Conservation (phyloP, 1,140 invertebrate species). For the Philopotamus ludificatus region DNA sequence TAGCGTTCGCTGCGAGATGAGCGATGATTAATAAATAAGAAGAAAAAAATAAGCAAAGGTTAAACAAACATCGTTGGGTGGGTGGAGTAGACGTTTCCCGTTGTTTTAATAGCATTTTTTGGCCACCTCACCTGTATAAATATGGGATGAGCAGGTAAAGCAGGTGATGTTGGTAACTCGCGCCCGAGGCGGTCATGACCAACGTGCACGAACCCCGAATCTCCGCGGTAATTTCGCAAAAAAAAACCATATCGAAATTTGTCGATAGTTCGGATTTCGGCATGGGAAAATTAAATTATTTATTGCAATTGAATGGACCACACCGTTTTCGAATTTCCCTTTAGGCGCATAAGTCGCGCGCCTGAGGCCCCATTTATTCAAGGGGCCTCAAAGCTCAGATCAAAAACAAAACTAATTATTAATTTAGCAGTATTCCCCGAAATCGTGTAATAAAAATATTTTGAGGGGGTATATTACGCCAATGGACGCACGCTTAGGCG, state of each 20-base stretch:
- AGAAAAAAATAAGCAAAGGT: constrained; percentile 2
- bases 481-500: too few relatives aligned
- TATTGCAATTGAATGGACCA: too few relatives aligned
- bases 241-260: background rate
- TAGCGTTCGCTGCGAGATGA: constrained; percentile 3
- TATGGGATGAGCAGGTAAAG: constrained; percentile 23
- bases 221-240: constrained; percentile 11
- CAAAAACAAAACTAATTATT: too few relatives aligned
- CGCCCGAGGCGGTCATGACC: constrained; percentile 19
- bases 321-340: too few relatives aligned
- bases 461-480: too few relatives aligned
- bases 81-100: constrained; percentile 18
- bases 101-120: constrained; percentile 27
- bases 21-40: background rate
- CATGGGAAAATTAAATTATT: too few relatives aligned
- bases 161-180: constrained; percentile 13
- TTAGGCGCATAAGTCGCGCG: too few relatives aligned
- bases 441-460: too few relatives aligned
- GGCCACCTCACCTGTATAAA: constrained; percentile 18
- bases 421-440: too few relatives aligned
- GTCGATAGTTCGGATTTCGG: too few relatives aligned
- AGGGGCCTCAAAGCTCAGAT: too few relatives aligned
- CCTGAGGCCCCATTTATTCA: too few relatives aligned
- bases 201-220: constrained; percentile 15
- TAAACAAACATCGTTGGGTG: constrained; percentile 1